phyloP scores from a whole-genome alignment of 1,140 invertebrate species.

The Papilio xuthus region DNA sequence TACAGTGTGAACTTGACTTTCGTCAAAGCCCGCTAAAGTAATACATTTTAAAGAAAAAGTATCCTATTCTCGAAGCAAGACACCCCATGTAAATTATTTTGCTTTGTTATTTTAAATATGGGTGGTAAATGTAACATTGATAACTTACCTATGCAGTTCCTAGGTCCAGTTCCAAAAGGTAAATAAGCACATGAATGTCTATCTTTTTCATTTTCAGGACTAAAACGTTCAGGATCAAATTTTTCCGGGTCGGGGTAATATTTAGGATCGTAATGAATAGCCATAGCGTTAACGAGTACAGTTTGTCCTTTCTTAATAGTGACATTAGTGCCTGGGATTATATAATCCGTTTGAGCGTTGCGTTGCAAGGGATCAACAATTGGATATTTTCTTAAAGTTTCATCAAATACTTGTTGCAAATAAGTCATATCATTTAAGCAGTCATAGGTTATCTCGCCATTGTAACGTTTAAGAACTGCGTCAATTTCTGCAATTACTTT shows the following conservation, averaged over 20 bases:
- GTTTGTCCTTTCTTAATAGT: slow-evolving; percentile 74
- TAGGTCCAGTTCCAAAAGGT: slow-evolving; percentile 72
- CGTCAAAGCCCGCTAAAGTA: no score
- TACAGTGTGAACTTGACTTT: no score
- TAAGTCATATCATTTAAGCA: slow-evolving; percentile 74
- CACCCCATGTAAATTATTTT: no score
- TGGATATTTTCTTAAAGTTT: slow-evolving; percentile 83
- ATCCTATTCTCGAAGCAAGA: no score
- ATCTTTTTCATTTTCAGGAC: slow-evolving; percentile 65
- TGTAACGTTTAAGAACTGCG: slow-evolving; percentile 61
- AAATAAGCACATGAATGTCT: slow-evolving; percentile 59
- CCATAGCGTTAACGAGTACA: slow-evolving; percentile 42
- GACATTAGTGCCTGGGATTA: slow-evolving; percentile 75
- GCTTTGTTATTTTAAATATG: slow-evolving; percentile 52
- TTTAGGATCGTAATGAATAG: slow-evolving; percentile 52
- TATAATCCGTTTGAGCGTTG: slow-evolving; percentile 78
- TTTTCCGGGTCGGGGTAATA: slow-evolving; percentile 42
- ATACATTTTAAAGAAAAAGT: no score
- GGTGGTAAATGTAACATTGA: slow-evolving; percentile 50
- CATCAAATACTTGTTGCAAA: slow-evolving; percentile 52
- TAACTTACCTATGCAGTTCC: slow-evolving; percentile 82
- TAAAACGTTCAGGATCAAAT: slow-evolving; percentile 80
- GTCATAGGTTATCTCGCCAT: slow-evolving; percentile 69
- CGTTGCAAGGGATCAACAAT: slow-evolving; percentile 80
- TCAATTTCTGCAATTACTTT: slow-evolving; percentile 66